Evolutionary conservation across 1,140 invertebrate genomes (phyloP).

Genomic region (Eurosta solidaginis): DNA sequence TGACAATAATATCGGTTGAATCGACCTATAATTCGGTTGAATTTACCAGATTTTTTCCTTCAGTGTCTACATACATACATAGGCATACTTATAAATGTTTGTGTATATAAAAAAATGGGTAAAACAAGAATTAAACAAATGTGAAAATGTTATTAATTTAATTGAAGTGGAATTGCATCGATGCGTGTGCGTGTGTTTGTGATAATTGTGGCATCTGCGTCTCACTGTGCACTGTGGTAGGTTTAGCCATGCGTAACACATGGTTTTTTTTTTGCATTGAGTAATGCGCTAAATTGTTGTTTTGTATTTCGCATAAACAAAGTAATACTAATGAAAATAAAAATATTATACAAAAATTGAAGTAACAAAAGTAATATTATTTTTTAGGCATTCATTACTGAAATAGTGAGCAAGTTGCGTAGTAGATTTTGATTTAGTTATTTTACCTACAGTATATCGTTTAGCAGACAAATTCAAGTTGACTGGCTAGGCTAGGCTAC

Average conservation of each 20-base stretch:
- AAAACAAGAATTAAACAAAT: constrained; percentile 7
- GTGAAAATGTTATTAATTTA: constrained; percentile 19
- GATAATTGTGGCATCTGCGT: neutral
- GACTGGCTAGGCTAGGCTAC: no score
- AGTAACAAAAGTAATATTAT: constrained; percentile 6
- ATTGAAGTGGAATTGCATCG: constrained; percentile 4
- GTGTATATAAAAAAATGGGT: no score
- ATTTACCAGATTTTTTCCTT: no score
- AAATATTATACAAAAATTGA: neutral
- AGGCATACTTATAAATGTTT: no score
- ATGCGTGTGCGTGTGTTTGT: neutral
- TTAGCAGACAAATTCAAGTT: no score
- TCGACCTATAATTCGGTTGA: no score
- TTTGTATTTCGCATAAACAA: constrained; percentile 5
- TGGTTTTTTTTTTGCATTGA: neutral
- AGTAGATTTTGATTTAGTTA: constrained; percentile 5
- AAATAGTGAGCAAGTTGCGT: neutral
- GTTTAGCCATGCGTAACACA: neutral
- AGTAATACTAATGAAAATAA: neutral
- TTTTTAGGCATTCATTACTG: neutral
- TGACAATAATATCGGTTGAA: no score
- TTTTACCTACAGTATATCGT: no score
- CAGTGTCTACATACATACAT: no score
- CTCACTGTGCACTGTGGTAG: neutral
- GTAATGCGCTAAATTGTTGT: neutral